phyloP scores from a whole-genome alignment of 2,113 vertebrate species.

The Cyrtonyx montezumae region DNA sequence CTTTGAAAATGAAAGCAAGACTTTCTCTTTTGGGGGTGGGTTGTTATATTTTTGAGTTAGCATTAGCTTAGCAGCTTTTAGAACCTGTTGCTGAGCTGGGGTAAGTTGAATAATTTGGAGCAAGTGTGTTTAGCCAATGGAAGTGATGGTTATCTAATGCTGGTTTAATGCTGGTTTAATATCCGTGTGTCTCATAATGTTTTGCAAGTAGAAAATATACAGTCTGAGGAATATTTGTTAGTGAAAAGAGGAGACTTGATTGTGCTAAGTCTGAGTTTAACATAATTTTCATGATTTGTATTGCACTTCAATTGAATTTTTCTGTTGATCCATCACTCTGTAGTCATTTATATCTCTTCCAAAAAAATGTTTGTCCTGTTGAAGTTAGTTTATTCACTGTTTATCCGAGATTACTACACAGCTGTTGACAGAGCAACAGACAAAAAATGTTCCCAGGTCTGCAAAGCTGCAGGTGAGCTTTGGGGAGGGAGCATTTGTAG shows the following conservation, averaged over 20 bases:
- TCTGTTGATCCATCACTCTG: background rate
- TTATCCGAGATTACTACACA: background rate
- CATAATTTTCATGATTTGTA: background rate
- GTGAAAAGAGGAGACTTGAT: background rate
- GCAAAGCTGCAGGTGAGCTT: background rate
- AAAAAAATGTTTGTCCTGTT: background rate
- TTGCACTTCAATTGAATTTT: background rate
- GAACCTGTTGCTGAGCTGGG: background rate
- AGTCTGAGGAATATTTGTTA: background rate
- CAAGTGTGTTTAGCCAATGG: background rate
- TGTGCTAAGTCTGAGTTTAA: background rate
- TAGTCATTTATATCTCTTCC: background rate
- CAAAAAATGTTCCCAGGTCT: background rate
- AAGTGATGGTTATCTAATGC: background rate
- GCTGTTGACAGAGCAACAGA: background rate
- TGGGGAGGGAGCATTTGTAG: background rate
- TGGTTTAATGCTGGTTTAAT: background rate
- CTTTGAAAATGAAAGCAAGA: background rate
- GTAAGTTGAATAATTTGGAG: background rate
- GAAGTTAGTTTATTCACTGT: background rate
- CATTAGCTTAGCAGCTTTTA: background rate
- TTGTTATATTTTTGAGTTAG: background rate
- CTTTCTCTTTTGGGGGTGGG: background rate
- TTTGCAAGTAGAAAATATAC: background rate
- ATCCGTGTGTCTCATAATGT: background rate